Conservation (phyloP, 2,888 invertebrate genomes). For the Caenorhabditis panamensis region DNA sequence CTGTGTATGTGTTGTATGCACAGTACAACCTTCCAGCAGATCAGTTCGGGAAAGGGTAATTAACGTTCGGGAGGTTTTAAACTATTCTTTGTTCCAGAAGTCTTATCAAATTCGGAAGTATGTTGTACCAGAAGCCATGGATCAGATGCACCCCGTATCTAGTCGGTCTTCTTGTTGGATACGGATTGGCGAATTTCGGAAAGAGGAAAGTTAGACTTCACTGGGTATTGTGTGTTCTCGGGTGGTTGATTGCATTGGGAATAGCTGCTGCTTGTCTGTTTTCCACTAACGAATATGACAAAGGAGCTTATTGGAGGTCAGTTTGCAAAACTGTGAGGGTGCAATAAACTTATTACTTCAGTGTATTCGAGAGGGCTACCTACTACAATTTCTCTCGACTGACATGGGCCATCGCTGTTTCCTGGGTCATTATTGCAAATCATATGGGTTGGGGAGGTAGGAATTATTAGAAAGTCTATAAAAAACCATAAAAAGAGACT, state of each 20-base stretch:
- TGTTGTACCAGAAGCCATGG: constrained; percentile 81
- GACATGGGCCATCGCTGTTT: constrained; percentile 82
- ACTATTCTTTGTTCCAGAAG: constrained; percentile 9
- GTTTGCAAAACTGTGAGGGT: constrained; percentile 1
- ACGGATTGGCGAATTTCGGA: constrained; percentile 76
- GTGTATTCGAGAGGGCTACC: constrained; percentile 53
- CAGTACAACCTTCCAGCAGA: constrained; percentile 46
- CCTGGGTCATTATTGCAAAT: constrained; percentile 83
- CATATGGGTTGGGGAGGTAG: constrained; percentile 82
- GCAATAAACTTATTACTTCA: constrained; percentile 10
- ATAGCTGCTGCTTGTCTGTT: constrained; percentile 53
- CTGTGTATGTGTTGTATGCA: constrained; percentile 40
- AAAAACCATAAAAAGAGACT: too few relatives aligned
- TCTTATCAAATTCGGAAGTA: constrained; percentile 4
- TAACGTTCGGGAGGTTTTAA: background rate
- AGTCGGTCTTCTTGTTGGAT: constrained; percentile 81
- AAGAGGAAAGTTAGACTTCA: constrained; percentile 39
- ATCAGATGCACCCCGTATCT: constrained; percentile 82
- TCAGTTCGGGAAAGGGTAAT: constrained; percentile 48
- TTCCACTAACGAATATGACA: constrained; percentile 54
- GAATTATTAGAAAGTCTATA: too few relatives aligned
- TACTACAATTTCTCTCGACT: constrained; percentile 75
- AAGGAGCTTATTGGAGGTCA: constrained; percentile 58
- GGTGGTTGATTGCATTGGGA: constrained; percentile 38
- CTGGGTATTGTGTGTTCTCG: constrained; percentile 18